These are phyloP conservation scores for Macrophya annulata DNA, from an alignment of 2,888 invertebrate species.

Conservation along the genomic window DNA sequence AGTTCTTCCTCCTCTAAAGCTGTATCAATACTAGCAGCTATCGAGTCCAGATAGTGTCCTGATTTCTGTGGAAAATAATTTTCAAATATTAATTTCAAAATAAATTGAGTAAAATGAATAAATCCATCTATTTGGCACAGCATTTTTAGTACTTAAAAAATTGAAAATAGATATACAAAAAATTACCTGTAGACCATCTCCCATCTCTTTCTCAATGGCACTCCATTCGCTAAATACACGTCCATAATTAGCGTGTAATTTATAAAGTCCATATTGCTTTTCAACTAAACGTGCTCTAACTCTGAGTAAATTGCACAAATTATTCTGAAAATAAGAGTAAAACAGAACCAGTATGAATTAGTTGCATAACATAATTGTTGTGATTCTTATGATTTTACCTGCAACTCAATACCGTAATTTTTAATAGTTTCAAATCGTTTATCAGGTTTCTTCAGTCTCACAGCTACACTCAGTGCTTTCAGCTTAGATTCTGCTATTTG, in stretches of 20 bases:
- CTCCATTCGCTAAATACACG: constrained; percentile 93
- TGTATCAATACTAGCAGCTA: constrained; percentile 87
- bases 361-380: constrained; percentile 7
- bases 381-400: constrained; percentile 78
- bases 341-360: not conserved
- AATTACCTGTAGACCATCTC: constrained; percentile 86
- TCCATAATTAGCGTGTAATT: constrained; percentile 91
- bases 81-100: not conserved
- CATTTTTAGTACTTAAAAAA: not conserved
- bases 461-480: constrained; percentile 88
- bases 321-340: constrained; percentile 71
- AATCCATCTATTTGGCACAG: constrained; percentile 63
- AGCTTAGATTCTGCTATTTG: constrained; percentile 90
- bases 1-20: constrained; percentile 91
- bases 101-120: constrained; percentile 70
- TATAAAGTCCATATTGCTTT: constrained; percentile 89
- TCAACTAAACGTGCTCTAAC: constrained; percentile 86
- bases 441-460: constrained; percentile 88
- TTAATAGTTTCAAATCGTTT: constrained; percentile 88
- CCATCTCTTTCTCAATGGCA: constrained; percentile 91
- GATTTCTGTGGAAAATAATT: constrained; percentile 79
- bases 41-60: constrained; percentile 86
- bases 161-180: constrained; percentile 5
- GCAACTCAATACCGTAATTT: constrained; percentile 88
- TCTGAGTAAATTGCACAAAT: constrained; percentile 78